Conservation (phyloP, 2,888 invertebrate genomes). For the Agriopis aurantiaria region DNA sequence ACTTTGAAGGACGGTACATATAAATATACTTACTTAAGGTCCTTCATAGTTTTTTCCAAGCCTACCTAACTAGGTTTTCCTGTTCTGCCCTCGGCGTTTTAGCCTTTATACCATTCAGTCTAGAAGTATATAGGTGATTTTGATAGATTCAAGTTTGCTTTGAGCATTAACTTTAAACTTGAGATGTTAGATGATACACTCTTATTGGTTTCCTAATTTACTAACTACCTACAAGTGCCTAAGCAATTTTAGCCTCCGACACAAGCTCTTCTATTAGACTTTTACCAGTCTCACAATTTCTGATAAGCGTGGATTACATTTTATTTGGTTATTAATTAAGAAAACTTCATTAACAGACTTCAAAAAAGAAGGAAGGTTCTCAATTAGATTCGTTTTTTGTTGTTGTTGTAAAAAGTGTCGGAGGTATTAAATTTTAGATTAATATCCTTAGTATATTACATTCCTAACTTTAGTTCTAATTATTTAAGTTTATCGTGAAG, state of each 20-base stretch:
- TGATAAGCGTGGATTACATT: not conserved
- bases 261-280: not conserved
- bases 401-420: not conserved
- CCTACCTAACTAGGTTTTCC: slow-evolving; percentile 50
- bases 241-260: slow-evolving; percentile 8
- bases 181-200: slow-evolving; percentile 29
- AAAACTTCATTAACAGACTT: not conserved
- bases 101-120: slow-evolving; percentile 60
- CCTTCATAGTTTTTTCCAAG: slow-evolving; percentile 58
- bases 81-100: slow-evolving; percentile 50
- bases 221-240: not conserved
- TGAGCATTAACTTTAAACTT: slow-evolving; percentile 51
- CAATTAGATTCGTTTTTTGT: too few relatives aligned
- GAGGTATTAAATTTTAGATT: slow-evolving; percentile 15
- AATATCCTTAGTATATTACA: not conserved
- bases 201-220: slow-evolving; percentile 18
- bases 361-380: too few relatives aligned
- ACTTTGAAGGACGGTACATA: slow-evolving; percentile 74
- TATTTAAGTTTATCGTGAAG: slow-evolving; percentile 49
- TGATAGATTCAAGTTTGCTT: slow-evolving; percentile 46
- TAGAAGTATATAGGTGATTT: slow-evolving; percentile 53
- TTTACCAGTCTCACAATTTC: not conserved
- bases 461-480: not conserved
- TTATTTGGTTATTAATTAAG: not conserved
- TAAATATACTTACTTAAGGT: slow-evolving; percentile 53